Evolutionary conservation across 1,140 invertebrate genomes (phyloP).

Genomic region (Gonioctena quinquepunctata): DNA sequence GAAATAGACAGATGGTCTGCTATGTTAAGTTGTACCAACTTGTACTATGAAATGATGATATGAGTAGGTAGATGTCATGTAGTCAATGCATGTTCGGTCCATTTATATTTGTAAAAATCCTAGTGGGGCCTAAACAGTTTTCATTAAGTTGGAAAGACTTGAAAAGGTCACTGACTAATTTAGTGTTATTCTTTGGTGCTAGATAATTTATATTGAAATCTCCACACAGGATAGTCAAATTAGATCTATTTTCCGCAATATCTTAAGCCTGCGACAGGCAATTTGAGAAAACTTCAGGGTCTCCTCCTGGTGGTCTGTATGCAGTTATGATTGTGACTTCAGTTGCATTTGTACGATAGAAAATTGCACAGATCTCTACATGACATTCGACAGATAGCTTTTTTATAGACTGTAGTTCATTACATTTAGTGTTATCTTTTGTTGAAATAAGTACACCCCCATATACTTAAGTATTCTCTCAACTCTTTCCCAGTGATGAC

Average conservation of each 20-base stretch:
- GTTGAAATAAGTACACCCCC: background rate
- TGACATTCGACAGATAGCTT: background rate
- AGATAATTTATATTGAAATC: slow-evolving; percentile 4
- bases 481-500: too few relatives aligned
- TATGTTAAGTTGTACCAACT: background rate
- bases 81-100: slow-evolving; percentile 4
- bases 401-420: slow-evolving; percentile 6
- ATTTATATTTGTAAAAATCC: slow-evolving; percentile 8
- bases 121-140: slow-evolving; percentile 1
- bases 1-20: slow-evolving; percentile 3
- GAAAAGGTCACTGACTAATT: background rate
- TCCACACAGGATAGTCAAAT: background rate
- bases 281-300: background rate
- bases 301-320: background rate
- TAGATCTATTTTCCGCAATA: background rate
- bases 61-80: slow-evolving; percentile 2
- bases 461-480: too few relatives aligned
- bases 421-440: background rate
- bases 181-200: background rate
- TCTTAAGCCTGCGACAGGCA: background rate
- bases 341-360: slow-evolving; percentile 4
- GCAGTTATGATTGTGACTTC: slow-evolving; percentile 1
- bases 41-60: background rate
- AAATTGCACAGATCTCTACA: slow-evolving; percentile 6
- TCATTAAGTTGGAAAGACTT: slow-evolving; percentile 1